Base-by-base conservation (phyloP, 2,888 invertebrate species). In the Phalera bucephala region DNA sequence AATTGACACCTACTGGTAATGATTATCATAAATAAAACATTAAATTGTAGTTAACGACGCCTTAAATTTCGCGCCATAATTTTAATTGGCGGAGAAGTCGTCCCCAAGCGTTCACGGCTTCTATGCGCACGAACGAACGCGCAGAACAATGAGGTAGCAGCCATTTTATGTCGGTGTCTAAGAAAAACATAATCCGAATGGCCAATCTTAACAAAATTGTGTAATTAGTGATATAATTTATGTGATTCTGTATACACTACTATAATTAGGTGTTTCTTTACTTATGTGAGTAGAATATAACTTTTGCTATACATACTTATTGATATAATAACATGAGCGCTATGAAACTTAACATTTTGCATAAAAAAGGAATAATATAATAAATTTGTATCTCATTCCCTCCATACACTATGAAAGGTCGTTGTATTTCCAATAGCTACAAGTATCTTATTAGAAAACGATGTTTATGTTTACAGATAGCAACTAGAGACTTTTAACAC, bases 101-200 rank as follows among this genome's bases (percentile, higher is more conserved):
- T 88, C 84, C 89, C 90, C 90, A 89, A 90, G 90, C 90, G 88
- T 85, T 89, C 86, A 80, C 84, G 89, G 90, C 90, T 90, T 90
- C 85, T 89, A 85, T 90, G 90, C 90, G 90, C 89, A 90, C 88
- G 88, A 88, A 86, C 89, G 86, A 89, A 80, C 89, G 90, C 90
- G 90, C 90, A 90, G 88, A 88, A 89, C 90, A 89, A 89, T 89
- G 89, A 89, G 89, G 87, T 88, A 90, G 88, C 90, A 87, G 90
- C 90, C 90, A 90, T 90, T 89, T 90, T 90, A 90, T 89, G 81
- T 89, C 87, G 87, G 88, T 89, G 89, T 82, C 83, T 83, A 88
- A 88, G 87, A 88, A 89, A 89, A 89, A 90, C 88, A 88, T 89
- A 86, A 88, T 89, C 86, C 89, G 88, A 90, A 90, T 90, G 90